Conservation (phyloP, 2,888 invertebrate species). For the Tenthredo livida region DNA sequence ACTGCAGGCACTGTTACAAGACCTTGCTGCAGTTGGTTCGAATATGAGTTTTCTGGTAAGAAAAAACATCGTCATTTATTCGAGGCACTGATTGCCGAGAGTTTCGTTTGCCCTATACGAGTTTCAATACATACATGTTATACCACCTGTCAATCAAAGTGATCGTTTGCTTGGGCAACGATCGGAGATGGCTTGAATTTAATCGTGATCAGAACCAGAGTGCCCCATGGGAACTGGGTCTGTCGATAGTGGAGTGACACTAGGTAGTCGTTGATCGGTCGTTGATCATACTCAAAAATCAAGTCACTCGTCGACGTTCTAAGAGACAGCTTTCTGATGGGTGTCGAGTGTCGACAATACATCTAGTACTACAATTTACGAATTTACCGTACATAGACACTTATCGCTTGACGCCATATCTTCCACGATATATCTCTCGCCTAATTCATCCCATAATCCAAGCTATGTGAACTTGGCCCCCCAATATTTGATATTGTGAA, state of each 20-base stretch:
- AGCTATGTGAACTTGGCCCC: too few species aligned
- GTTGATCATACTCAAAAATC: conserved; percentile 42
- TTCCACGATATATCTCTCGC: neutral
- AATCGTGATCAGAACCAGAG: conserved; percentile 49
- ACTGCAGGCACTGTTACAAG: neutral
- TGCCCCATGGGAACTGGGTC: conserved; percentile 52
- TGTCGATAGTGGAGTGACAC: conserved; percentile 34
- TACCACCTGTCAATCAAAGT: conserved; percentile 51
- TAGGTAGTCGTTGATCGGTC: conserved; percentile 23
- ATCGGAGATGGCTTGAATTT: conserved; percentile 21
- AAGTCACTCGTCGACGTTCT: conserved; percentile 24
- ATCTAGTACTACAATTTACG: neutral
- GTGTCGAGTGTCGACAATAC: conserved; percentile 19
- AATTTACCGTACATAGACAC: neutral
- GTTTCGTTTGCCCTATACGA: conserved; percentile 21
- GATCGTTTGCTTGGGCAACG: conserved; percentile 49
- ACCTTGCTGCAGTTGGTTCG: neutral
- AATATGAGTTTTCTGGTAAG: neutral
- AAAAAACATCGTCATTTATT: neutral
- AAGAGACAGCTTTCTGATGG: neutral
- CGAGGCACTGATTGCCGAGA: conserved; percentile 20
- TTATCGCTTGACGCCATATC: neutral
- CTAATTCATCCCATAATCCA: neutral
- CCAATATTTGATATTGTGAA: too few species aligned
- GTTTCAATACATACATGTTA: conserved; percentile 25